These are phyloP conservation scores for Calephelis perditalis DNA, from an alignment of 2,888 invertebrate species.

Conservation along the genomic window DNA sequence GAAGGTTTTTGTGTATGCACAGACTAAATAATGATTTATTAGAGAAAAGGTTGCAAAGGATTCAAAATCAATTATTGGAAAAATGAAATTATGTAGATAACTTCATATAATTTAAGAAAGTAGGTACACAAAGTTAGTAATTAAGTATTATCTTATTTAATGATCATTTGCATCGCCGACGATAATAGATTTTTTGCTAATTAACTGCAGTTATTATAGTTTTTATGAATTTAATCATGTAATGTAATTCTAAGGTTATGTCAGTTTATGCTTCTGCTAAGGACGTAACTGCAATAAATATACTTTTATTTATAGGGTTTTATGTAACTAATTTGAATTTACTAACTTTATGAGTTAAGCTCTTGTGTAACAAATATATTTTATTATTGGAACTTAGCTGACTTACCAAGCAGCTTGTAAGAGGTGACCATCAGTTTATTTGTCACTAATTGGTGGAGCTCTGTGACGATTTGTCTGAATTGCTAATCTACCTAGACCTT, in stretches of 20 bases:
- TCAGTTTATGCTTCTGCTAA: background rate
- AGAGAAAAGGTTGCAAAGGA: constrained; percentile 62
- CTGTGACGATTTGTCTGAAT: too few species aligned
- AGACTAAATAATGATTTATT: constrained; percentile 79
- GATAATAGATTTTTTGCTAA: background rate
- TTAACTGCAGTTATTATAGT: background rate
- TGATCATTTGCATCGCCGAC: background rate
- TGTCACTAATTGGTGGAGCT: too few species aligned
- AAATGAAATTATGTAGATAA: background rate
- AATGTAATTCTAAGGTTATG: background rate
- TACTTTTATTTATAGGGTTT: too few species aligned
- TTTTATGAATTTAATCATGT: constrained; percentile 3
- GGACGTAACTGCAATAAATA: background rate
- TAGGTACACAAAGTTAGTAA: background rate
- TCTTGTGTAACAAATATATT: too few species aligned
- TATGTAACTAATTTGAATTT: too few species aligned
- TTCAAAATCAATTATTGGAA: constrained; percentile 44
- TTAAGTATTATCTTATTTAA: background rate
- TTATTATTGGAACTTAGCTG: too few species aligned
- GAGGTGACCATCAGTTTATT: too few species aligned
- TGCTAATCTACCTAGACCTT: too few species aligned
- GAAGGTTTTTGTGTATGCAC: constrained; percentile 88
- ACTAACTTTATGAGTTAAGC: too few species aligned
- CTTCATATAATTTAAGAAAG: background rate
- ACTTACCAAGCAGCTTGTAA: too few species aligned